Base-by-base conservation (phyloP, 2,888 invertebrate genomes). In the Amphipyra berbera region DNA sequence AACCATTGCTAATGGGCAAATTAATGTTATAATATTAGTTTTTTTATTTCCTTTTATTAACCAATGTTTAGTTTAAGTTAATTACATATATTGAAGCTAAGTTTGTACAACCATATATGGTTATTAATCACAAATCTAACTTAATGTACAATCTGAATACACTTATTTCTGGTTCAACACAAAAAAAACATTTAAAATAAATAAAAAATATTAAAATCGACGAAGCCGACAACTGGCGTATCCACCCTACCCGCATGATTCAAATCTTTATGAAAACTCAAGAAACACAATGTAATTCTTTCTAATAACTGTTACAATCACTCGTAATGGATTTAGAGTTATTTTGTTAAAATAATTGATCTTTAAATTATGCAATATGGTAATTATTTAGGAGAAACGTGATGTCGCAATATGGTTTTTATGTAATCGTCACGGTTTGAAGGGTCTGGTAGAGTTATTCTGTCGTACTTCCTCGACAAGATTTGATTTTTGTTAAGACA, bases 281-380 rank as follows among this genome's bases (percentile, higher is more conserved):
- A 53, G 53, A 38, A 63, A 54, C 50, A 44, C 33, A 68, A 64
- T 58, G 61, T 60, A 68, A 70, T 59, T 66, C 49, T 56, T 61
- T 76, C 52, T 64, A 73, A 66, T 79, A 74, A 70, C 72, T 55
- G 52, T 65, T 73, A 63, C 69, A 63, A 57, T 61, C 74, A 66
- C 48, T 66, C 41, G 45, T 73, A 73, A 73, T 76, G 65, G 74
- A 66, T 68, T 69, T 40, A 46, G 27, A 68, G 59, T 55, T 40
- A 61, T 64, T 67, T 38, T 45, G 60, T 66, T 56, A 21, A 15
- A 52, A 65, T 74, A 78, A 78, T 76, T 79, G 77, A 66, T 68
- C 52, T 63, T 61, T 50, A 65, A 66, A 61, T 78, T 68, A 76
- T 49, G 71, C 55, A 75, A 73, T 75, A 75, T 75, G 65, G 70